Conservation (phyloP, 2,797 vertebrate species). For the Gambelia wislizenii region DNA sequence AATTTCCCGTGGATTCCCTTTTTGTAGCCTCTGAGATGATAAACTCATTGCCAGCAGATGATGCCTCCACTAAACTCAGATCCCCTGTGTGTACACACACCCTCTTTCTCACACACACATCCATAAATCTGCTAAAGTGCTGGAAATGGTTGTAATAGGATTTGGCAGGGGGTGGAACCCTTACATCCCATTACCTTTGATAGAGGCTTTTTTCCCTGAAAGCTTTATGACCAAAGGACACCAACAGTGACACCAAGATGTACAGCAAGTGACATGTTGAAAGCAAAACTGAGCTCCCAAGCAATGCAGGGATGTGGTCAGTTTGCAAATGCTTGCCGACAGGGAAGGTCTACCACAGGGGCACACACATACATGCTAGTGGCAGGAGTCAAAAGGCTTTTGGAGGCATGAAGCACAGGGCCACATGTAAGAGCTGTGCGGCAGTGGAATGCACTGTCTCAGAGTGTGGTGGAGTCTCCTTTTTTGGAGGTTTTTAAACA, state of each 20-base stretch:
- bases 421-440: too few species aligned
- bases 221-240: background rate
- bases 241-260: background rate
- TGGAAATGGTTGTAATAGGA: rapidly evolving
- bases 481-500: too few species aligned
- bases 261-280: background rate
- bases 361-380: too few species aligned
- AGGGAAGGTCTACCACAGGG: background rate
- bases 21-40: background rate
- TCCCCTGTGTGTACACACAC: rapidly evolving
- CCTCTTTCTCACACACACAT: background rate
- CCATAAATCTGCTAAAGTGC: background rate
- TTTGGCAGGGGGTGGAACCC: background rate
- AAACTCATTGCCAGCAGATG: background rate
- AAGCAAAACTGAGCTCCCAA: slow-evolving; percentile 50
- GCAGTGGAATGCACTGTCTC: too few species aligned
- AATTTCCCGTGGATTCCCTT: background rate
- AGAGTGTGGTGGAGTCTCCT: too few species aligned
- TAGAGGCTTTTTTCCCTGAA: background rate
- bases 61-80: rapidly evolving
- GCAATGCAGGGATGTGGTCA: slow-evolving; percentile 17
- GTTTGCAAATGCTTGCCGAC: background rate
- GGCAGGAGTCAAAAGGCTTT: too few species aligned
- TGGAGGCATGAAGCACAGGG: too few species aligned
- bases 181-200: background rate